These are phyloP conservation scores for Podarcis cretensis DNA, from an alignment of 2,113 vertebrate genomes.

Conservation along the genomic window DNA sequence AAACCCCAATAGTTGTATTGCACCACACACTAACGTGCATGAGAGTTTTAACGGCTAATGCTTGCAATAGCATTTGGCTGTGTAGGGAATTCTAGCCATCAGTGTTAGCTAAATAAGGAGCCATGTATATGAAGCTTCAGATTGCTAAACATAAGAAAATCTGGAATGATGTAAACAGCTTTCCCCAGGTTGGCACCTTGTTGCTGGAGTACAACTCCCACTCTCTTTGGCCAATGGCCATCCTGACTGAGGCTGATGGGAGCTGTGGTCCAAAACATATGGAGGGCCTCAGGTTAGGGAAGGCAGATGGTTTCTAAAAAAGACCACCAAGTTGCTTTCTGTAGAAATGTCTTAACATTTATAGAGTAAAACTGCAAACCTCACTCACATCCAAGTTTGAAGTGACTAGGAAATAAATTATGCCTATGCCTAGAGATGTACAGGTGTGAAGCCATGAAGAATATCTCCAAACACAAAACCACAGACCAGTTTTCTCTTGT, in stretches of 20 bases:
- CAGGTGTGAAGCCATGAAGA: background rate
- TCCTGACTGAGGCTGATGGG: too few species aligned
- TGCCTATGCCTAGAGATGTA: background rate
- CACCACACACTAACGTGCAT: background rate
- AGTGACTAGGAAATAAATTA: background rate
- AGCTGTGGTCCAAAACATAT: too few species aligned
- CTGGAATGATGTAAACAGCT: background rate
- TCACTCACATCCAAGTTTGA: background rate
- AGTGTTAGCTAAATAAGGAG: background rate
- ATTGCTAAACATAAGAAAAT: background rate
- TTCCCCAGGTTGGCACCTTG: background rate
- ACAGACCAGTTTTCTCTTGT: background rate
- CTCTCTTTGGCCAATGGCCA: too few species aligned
- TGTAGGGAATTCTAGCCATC: background rate
- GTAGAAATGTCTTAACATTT: background rate
- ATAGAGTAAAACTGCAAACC: background rate
- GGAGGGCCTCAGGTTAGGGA: too few species aligned
- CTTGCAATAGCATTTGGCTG: background rate
- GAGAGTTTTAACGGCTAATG: background rate
- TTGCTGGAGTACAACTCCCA: too few species aligned
- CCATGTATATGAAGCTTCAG: background rate
- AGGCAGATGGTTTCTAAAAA: background rate
- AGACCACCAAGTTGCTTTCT: background rate
- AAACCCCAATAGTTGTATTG: background rate
- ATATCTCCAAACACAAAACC: rapidly evolving